A percentile compares a stretch with the other conserved stretches of the same genome.
Conservation (phyloP, 1,140 invertebrate genomes). For the Physella acuta region DNA sequence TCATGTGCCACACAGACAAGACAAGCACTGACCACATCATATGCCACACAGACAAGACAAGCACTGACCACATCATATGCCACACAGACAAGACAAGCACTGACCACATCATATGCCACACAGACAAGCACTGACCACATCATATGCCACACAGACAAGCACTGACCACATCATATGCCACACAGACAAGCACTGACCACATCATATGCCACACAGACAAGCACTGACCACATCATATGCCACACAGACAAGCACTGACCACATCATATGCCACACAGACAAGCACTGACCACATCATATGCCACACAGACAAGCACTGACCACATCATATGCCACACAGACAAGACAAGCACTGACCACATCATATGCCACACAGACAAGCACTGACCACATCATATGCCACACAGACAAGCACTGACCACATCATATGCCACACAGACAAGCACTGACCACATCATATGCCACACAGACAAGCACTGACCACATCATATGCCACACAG, state of each 20-base stretch:
- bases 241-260: conserved; percentile 62
- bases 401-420: no score
- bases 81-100: no score
- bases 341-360: no score
- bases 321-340: conserved; percentile 84
- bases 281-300: no score
- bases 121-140: conserved; percentile 69
- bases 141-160: conserved; percentile 80
- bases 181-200: conserved; percentile 65
- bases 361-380: background rate
- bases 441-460: conserved; percentile 72
- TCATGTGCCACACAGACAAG: conserved; percentile 71
- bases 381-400: conserved; percentile 75
- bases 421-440: background rate
- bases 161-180: no score
- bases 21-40: conserved; percentile 71
- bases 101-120: no score
- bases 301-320: conserved; percentile 51
- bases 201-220: conserved; percentile 84
- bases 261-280: conserved; percentile 84
- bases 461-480: no score
- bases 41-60: conserved; percentile 66
- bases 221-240: no score
- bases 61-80: conserved; percentile 75
- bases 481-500: background rate